phyloP scores from a whole-genome alignment of 2,888 invertebrate species.

The Gastracanthus pulcherrimus region DNA sequence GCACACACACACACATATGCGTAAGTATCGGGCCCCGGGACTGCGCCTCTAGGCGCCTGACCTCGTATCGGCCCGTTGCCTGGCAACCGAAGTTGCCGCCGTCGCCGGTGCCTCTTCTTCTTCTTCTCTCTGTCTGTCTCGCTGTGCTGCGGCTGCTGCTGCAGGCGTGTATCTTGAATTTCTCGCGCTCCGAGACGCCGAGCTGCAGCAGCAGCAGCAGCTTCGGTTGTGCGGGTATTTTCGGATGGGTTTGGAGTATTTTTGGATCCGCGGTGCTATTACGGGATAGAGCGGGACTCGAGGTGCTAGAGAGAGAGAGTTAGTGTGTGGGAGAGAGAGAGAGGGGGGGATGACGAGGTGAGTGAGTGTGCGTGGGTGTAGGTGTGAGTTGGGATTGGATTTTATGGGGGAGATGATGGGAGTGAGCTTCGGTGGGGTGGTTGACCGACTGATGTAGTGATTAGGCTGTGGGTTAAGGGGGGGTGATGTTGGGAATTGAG shows the following conservation, averaged over 20 bases:
- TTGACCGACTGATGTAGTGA: too few species aligned
- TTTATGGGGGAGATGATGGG: too few species aligned
- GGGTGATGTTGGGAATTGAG: too few species aligned
- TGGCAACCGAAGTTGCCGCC: constrained; percentile 64
- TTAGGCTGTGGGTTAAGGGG: too few species aligned
- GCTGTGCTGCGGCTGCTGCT: not conserved
- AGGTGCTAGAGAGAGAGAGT: too few species aligned
- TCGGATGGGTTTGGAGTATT: constrained; percentile 1
- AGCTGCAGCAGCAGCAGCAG: too few species aligned
- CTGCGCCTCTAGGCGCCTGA: constrained; percentile 62
- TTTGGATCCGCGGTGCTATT: not conserved
- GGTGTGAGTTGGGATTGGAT: too few species aligned
- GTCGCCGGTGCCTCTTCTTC: not conserved
- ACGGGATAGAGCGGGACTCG: not conserved
- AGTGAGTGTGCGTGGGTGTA: too few species aligned
- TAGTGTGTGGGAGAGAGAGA: too few species aligned
- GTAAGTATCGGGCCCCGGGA: constrained; percentile 66
- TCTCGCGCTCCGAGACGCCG: constrained; percentile 26
- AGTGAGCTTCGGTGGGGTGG: too few species aligned
- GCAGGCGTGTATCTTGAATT: constrained; percentile 26
- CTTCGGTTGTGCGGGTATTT: constrained; percentile 16
- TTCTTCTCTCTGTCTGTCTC: too few species aligned
- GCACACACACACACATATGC: not conserved
- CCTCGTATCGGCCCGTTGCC: constrained; percentile 69
- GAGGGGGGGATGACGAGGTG: too few species aligned